Conservation (phyloP, 2,113 vertebrate genomes). For the Nycticebus coucang region DNA sequence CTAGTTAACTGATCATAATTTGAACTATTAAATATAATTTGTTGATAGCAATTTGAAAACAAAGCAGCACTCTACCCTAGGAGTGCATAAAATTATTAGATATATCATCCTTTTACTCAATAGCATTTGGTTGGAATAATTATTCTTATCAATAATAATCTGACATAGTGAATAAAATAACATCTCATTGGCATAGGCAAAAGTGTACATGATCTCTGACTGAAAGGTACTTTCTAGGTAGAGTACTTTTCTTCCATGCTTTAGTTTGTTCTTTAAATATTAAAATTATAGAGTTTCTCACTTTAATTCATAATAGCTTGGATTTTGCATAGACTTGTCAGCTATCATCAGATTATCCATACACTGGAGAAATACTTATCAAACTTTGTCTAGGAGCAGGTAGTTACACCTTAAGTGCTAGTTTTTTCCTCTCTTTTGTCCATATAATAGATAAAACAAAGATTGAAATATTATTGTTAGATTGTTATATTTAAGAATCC, state of each 20-base stretch:
- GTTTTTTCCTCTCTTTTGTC: neutral
- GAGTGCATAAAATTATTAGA: neutral
- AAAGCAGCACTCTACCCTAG: neutral
- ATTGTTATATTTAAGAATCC: neutral
- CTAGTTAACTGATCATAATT: neutral
- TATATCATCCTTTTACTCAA: neutral
- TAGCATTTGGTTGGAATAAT: neutral
- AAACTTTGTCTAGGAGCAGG: neutral
- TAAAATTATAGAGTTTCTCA: neutral
- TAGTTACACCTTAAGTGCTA: neutral
- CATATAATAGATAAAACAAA: neutral
- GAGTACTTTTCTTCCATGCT: neutral
- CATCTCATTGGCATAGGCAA: neutral
- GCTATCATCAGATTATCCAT: neutral
- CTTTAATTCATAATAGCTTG: neutral
- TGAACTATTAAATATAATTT: constrained; percentile 12
- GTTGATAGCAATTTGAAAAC: neutral
- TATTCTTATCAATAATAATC: neutral
- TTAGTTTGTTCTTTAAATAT: neutral
- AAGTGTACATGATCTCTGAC: neutral
- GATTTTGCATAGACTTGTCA: neutral
- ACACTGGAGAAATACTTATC: neutral
- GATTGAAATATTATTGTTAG: neutral
- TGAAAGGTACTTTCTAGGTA: neutral
- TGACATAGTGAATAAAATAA: neutral